phyloP scores from a whole-genome alignment of 2,113 vertebrate genomes.

The Psittacara wagleri region DNA sequence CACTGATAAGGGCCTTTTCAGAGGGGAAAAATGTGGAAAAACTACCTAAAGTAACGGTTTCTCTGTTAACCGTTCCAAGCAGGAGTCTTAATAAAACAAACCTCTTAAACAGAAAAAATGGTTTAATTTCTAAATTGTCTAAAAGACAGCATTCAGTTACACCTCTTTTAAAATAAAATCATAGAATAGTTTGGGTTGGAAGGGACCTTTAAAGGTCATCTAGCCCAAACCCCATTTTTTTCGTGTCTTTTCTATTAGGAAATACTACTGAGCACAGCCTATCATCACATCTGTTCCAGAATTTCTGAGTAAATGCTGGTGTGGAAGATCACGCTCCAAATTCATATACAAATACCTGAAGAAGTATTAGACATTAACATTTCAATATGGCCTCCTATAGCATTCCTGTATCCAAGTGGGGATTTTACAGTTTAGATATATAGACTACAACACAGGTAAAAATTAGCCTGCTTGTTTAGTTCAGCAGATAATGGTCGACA shows the following conservation, averaged over 20 bases:
- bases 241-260: background rate
- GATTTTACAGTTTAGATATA: background rate
- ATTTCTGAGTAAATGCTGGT: constrained; percentile 11
- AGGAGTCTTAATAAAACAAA: background rate
- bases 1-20: background rate
- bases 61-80: background rate
- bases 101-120: background rate
- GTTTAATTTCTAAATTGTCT: background rate
- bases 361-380: background rate
- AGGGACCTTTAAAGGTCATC: background rate
- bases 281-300: background rate
- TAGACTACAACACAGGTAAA: background rate
- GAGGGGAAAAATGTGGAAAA: background rate
- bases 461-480: background rate
- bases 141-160: background rate
- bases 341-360: background rate
- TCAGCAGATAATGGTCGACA: background rate
- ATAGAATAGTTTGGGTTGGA: background rate
- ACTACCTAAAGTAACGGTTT: background rate
- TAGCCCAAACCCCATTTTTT: background rate
- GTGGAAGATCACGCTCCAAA: background rate
- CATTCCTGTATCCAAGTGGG: background rate
- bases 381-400: background rate
- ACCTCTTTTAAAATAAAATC: background rate
- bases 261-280: background rate